These are phyloP conservation scores for Acleris emargana DNA, from an alignment of 2,888 invertebrate species.

Conservation along the genomic window DNA sequence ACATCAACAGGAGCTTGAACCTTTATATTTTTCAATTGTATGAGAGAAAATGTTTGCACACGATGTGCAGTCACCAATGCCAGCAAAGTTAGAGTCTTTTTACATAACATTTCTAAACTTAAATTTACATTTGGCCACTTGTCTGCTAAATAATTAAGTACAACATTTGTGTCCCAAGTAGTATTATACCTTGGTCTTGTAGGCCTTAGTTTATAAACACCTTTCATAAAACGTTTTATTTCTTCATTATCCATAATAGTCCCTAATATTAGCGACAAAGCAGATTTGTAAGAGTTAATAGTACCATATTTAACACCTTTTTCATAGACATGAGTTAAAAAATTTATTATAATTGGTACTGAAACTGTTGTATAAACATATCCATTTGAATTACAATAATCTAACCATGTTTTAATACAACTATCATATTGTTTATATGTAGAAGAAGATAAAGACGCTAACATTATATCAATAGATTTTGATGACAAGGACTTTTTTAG, in stretches of 20 bases:
- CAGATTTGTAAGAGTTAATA: conserved; percentile 34
- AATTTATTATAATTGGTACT: conserved; percentile 16
- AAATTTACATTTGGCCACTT: too few species aligned
- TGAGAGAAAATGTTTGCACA: too few species aligned
- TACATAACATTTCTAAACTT: too few species aligned
- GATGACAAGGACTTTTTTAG: conserved; percentile 8
- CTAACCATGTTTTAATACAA: background rate
- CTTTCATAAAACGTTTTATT: conserved; percentile 35
- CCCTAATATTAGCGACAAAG: conserved; percentile 9
- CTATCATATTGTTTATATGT: conserved; percentile 26
- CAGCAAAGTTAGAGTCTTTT: too few species aligned
- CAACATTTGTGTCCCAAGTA: conserved; percentile 17
- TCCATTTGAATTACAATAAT: conserved; percentile 23
- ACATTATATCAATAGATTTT: conserved; percentile 24
- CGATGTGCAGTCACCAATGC: too few species aligned
- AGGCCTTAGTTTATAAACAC: conserved; percentile 35
- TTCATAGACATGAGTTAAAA: conserved; percentile 29
- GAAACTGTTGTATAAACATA: conserved; percentile 1
- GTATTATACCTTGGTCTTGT: conserved; percentile 45
- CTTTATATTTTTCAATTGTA: too few species aligned
- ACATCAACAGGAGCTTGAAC: too few species aligned
- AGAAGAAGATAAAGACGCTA: conserved; percentile 27
- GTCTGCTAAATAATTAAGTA: background rate
- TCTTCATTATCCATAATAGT: conserved; percentile 13
- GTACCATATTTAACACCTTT: conserved; percentile 31